These are phyloP conservation scores for Dyspetes luteomarginatus DNA, from an alignment of 2,888 invertebrate species.

Conservation along the genomic window DNA sequence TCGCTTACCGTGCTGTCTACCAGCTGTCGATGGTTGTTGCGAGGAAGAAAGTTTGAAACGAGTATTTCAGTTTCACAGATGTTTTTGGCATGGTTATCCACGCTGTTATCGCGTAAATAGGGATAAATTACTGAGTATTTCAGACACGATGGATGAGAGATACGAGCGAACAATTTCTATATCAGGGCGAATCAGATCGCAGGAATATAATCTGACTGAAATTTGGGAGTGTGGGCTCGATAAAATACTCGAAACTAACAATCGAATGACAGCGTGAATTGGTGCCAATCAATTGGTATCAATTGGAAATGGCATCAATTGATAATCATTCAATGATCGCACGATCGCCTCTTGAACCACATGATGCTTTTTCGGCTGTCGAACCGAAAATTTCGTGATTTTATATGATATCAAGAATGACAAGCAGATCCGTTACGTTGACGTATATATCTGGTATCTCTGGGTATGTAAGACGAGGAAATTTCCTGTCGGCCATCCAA, in stretches of 20 bases:
- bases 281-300: not conserved
- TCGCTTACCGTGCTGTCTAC: not conserved
- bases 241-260: not conserved
- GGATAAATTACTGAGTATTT: not conserved
- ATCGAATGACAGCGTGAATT: not conserved
- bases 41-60: not conserved
- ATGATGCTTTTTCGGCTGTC: slow-evolving; percentile 71
- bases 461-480: slow-evolving; percentile 71
- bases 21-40: slow-evolving; percentile 29
- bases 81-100: slow-evolving; percentile 1
- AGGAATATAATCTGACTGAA: too few species aligned
- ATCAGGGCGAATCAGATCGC: not conserved
- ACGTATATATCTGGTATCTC: slow-evolving; percentile 71
- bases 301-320: not conserved
- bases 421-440: slow-evolving; percentile 58
- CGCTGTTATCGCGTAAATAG: not conserved
- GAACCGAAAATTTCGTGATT: slow-evolving; percentile 66
- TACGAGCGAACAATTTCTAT: not conserved
- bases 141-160: slow-evolving; percentile 5
- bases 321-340: not conserved
- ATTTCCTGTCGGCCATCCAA: slow-evolving; percentile 74
- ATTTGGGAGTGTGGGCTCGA: not conserved
- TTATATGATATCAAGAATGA: slow-evolving; percentile 46
- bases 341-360: slow-evolving; percentile 9
- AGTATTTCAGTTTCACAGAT: slow-evolving; percentile 22